Evolutionary conservation across 2,113 vertebrate genomes (phyloP).

Genomic region (Tor tambroides): DNA sequence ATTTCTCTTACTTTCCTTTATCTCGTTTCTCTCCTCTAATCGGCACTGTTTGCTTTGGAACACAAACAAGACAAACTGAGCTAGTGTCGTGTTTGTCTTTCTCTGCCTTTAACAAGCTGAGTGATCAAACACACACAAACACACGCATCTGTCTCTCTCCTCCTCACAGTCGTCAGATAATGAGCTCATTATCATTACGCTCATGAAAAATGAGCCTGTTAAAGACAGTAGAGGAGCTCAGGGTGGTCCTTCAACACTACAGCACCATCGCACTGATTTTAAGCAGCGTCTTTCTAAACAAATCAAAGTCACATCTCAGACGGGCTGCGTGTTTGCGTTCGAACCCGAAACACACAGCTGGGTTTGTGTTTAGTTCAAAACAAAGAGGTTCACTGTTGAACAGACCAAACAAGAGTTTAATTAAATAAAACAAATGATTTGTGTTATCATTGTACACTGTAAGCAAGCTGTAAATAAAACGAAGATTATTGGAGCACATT

Average conservation of each 20-base stretch:
- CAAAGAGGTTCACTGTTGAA: not conserved
- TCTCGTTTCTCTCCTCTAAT: conserved; percentile 25
- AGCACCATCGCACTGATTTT: conserved; percentile 30
- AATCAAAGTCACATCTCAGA: conserved; percentile 43
- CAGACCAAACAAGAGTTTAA: not conserved
- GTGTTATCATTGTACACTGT: not conserved
- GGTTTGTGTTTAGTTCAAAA: not conserved
- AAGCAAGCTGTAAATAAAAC: not conserved
- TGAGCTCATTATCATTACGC: conserved; percentile 87
- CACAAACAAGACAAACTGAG: conserved; percentile 84
- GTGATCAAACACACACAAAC: conserved; percentile 58
- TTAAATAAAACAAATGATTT: not conserved
- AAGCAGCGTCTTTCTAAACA: conserved; percentile 33
- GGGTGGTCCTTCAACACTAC: conserved; percentile 80
- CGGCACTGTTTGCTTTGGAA: conserved; percentile 86
- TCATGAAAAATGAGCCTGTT: conserved; percentile 86
- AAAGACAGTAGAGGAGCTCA: conserved; percentile 79
- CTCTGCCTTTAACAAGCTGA: conserved; percentile 80
- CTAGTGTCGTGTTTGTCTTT: conserved; percentile 76
- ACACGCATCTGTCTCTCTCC: conserved; percentile 26
- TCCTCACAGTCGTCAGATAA: conserved; percentile 74
- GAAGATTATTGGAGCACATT: not conserved
- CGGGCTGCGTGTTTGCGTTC: not conserved
- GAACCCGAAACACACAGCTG: not conserved
- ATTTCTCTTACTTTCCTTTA: conserved; percentile 3